These are phyloP conservation scores for Ophiothrix spiculata DNA, from an alignment of 35 echinoderm and acorn worm genomes.

Conservation along the genomic window DNA sequence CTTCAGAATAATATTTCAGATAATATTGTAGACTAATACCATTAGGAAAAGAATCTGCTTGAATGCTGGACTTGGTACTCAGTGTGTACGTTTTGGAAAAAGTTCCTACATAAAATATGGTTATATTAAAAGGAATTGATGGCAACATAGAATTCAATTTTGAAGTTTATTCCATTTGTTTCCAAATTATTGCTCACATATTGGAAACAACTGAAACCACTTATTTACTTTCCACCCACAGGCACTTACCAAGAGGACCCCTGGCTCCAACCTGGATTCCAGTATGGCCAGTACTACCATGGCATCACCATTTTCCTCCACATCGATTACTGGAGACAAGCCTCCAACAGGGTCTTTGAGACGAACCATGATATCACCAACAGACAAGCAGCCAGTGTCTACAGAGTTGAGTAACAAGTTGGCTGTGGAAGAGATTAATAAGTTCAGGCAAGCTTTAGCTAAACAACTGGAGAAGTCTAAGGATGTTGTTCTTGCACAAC, in stretches of 20 bases:
- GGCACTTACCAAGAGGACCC: slow-evolving; percentile 87
- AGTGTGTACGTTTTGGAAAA: too few species aligned
- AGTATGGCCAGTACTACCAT: slow-evolving; percentile 76
- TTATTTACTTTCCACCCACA: slow-evolving; percentile 30
- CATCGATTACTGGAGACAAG: slow-evolving; percentile 15
- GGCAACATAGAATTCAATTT: too few species aligned
- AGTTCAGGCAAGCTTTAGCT: slow-evolving; percentile 55
- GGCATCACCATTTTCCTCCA: slow-evolving; percentile 78
- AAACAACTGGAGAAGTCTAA: slow-evolving; percentile 66
- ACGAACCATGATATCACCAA: slow-evolving; percentile 25
- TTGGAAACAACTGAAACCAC: too few species aligned
- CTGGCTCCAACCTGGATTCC: slow-evolving; percentile 86
- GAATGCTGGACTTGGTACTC: too few species aligned
- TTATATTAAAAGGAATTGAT: too few species aligned
- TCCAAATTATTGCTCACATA: too few species aligned
- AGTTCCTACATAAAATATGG: too few species aligned
- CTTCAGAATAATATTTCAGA: too few species aligned
- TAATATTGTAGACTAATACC: too few species aligned
- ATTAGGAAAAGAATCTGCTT: too few species aligned
- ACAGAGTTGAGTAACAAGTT: slow-evolving; percentile 10
- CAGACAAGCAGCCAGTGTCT: slow-evolving; percentile 5
- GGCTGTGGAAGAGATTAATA: slow-evolving; percentile 56
- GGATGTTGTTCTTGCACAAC: slow-evolving; percentile 44
- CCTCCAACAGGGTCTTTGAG: slow-evolving; percentile 1
- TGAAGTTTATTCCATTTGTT: too few species aligned